Conservation (phyloP, 2,797 vertebrate genomes). For the Heliangelus exortis region DNA sequence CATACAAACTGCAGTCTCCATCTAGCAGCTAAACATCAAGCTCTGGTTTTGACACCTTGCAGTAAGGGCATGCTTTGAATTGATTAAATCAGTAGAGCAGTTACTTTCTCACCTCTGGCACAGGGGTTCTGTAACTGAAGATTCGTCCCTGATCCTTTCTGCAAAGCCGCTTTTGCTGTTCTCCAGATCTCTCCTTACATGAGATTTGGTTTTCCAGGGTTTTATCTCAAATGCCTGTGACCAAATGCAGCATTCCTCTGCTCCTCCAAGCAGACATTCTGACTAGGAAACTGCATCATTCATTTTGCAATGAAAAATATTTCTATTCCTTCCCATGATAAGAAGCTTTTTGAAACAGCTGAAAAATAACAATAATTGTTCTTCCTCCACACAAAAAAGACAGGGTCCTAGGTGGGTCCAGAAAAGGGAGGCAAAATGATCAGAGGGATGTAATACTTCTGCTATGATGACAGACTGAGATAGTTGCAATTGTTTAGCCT, state of each 20-base stretch:
- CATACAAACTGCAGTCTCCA: neutral
- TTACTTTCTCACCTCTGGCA: neutral
- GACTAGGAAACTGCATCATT: neutral
- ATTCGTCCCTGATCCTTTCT: neutral
- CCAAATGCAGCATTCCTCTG: neutral
- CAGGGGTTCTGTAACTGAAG: neutral
- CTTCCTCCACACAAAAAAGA: no score
- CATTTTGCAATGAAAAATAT: no score
- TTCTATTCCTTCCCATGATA: no score
- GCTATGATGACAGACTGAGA: no score
- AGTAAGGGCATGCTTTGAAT: accelerated
- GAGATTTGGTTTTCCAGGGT: neutral
- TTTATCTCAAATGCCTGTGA: neutral
- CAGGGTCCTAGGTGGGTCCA: no score
- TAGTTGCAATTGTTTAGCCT: no score
- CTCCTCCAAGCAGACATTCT: neutral
- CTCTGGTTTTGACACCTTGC: neutral
- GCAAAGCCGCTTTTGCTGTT: neutral
- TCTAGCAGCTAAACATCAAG: neutral
- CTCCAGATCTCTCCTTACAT: neutral
- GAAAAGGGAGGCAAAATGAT: no score
- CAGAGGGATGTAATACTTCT: no score
- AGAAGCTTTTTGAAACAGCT: no score
- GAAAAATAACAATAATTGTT: no score
- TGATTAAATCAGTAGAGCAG: no score